Percentiles rank a stretch among this genome's conserved stretches.
Conservation (phyloP, 2,797 vertebrate species). For the Limosa lapponica region DNA sequence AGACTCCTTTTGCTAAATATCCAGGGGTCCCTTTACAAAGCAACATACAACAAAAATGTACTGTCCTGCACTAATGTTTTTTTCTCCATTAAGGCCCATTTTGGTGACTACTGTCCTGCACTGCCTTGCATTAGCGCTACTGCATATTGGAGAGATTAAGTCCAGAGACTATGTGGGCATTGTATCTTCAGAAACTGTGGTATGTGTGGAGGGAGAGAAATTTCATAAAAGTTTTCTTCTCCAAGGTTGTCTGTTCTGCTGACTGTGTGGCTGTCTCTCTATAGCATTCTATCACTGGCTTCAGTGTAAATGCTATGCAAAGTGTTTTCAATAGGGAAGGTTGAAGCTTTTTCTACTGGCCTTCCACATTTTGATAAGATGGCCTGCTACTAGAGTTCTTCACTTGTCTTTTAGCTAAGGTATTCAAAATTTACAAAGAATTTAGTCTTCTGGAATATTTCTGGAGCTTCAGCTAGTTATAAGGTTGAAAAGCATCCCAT, state of each 20-base stretch:
- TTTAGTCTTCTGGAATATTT: neutral
- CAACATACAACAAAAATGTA: neutral
- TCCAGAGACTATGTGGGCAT: neutral
- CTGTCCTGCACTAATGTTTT: accelerated
- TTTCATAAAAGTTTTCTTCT: neutral
- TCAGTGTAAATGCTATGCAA: neutral
- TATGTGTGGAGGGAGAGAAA: neutral
- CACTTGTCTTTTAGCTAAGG: neutral
- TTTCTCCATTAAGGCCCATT: neutral
- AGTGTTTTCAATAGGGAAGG: neutral
- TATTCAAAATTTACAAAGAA: neutral
- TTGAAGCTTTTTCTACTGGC: neutral
- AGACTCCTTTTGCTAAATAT: neutral
- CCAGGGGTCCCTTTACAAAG: neutral
- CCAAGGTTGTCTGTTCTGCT: neutral
- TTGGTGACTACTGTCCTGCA: neutral
- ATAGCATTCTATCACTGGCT: neutral
- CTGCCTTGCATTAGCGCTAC: neutral
- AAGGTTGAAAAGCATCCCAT: neutral
- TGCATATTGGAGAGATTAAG: neutral
- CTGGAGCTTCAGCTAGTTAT: neutral
- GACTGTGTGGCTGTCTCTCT: neutral
- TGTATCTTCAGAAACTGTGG: neutral
- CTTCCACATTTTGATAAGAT: neutral
- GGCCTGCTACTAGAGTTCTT: neutral